These are phyloP conservation scores for Xiphophorus hellerii DNA, from an alignment of 2,113 vertebrate genomes.

Conservation along the genomic window DNA sequence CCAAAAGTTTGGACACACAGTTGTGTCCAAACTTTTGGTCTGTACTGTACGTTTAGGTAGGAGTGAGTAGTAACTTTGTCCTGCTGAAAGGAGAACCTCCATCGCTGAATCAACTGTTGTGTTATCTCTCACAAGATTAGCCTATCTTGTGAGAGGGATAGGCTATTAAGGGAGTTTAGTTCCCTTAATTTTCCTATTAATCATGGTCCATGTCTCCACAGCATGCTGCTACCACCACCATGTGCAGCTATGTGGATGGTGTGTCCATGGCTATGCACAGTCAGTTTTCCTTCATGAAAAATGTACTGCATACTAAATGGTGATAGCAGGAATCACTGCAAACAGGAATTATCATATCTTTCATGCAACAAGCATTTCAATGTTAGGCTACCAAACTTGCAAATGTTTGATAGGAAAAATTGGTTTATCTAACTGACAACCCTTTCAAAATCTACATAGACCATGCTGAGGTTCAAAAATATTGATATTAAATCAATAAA, in stretches of 20 bases:
- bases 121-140: neutral
- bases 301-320: too few relatives aligned
- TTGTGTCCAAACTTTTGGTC: too few relatives aligned
- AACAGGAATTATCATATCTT: neutral
- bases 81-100: neutral
- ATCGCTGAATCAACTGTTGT: neutral
- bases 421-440: neutral
- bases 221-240: too few relatives aligned
- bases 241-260: too few relatives aligned
- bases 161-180: neutral
- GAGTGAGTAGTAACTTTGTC: neutral
- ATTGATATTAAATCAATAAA: neutral
- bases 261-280: too few relatives aligned
- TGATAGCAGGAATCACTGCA: neutral
- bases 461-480: neutral
- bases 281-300: too few relatives aligned
- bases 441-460: neutral
- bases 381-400: neutral
- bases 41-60: neutral
- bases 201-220: too few relatives aligned
- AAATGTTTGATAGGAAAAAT: neutral
- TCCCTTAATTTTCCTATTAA: neutral
- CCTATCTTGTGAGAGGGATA: neutral
- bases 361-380: neutral
- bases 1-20: too few relatives aligned